Conservation (phyloP, 2,113 vertebrate species). For the Aegotheles bennettii region DNA sequence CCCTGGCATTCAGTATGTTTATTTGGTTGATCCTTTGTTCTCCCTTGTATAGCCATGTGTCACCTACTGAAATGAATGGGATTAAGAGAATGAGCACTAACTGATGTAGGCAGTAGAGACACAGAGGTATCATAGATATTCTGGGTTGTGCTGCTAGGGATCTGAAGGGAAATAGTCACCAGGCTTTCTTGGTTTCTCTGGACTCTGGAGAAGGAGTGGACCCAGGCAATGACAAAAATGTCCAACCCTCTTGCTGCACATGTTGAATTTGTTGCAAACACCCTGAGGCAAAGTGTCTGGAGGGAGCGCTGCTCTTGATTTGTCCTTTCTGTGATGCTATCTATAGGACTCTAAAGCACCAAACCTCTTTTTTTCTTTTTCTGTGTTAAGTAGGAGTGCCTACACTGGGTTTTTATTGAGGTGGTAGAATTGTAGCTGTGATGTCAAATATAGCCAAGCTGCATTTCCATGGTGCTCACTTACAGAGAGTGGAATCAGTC, state of each 20-base stretch:
- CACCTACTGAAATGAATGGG: not conserved
- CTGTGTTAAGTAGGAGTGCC: not conserved
- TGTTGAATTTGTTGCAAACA: not conserved
- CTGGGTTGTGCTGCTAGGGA: not conserved
- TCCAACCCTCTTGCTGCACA: not conserved
- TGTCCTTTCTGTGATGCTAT: not conserved
- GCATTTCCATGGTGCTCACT: not conserved
- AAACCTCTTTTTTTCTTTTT: not conserved
- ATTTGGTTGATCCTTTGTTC: not conserved
- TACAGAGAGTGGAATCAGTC: not conserved
- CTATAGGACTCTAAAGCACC: not conserved
- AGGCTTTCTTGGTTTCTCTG: not conserved
- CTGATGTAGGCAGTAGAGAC: not conserved
- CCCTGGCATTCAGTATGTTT: not conserved
- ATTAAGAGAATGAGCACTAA: not conserved
- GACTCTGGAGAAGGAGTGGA: not conserved
- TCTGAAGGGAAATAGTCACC: not conserved
- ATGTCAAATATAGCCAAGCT: not conserved
- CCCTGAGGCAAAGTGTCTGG: not conserved
- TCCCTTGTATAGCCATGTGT: not conserved
- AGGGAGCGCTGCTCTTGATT: not conserved
- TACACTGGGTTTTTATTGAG: not conserved
- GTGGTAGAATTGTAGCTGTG: not conserved
- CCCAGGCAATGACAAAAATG: not conserved
- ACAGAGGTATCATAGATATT: not conserved